These are phyloP conservation scores for Sitta carolinensis DNA, from an alignment of 2,797 vertebrate species.

Conservation along the genomic window DNA sequence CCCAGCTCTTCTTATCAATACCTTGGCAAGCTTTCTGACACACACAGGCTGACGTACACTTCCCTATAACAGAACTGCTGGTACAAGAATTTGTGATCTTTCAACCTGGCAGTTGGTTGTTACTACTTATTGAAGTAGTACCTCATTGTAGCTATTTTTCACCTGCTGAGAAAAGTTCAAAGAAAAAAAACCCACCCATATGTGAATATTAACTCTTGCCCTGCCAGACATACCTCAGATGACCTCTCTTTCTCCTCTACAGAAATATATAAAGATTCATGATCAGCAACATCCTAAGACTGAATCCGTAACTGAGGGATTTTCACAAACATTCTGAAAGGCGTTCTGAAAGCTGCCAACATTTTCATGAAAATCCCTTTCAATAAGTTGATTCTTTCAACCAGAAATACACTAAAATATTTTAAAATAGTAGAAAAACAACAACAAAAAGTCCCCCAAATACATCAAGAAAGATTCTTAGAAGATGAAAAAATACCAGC, in stretches of 20 bases:
- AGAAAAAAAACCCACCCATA: slow-evolving; percentile 3
- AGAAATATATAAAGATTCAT: background rate
- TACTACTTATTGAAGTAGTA: slow-evolving; percentile 61
- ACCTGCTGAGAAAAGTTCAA: slow-evolving; percentile 62
- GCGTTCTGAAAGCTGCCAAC: background rate
- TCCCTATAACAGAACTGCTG: slow-evolving; percentile 50
- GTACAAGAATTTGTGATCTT: slow-evolving; percentile 67
- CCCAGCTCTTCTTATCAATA: slow-evolving; percentile 50
- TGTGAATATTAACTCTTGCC: slow-evolving; percentile 46
- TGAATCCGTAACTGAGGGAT: background rate
- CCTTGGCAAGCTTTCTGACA: slow-evolving; percentile 33
- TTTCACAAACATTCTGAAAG: background rate
- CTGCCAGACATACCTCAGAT: background rate
- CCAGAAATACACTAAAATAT: background rate
- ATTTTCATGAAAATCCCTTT: background rate
- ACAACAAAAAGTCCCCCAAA: background rate
- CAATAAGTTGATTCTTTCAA: background rate
- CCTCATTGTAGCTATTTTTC: slow-evolving; percentile 68
- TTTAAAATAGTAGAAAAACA: background rate
- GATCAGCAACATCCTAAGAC: background rate
- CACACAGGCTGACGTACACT: background rate
- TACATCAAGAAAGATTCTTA: background rate
- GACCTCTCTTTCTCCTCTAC: background rate
- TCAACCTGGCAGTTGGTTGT: slow-evolving; percentile 58
- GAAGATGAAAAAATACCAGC: background rate